Evolutionary conservation across 2,888 invertebrate species (phyloP).

Genomic region (Xestobium rufovillosum): DNA sequence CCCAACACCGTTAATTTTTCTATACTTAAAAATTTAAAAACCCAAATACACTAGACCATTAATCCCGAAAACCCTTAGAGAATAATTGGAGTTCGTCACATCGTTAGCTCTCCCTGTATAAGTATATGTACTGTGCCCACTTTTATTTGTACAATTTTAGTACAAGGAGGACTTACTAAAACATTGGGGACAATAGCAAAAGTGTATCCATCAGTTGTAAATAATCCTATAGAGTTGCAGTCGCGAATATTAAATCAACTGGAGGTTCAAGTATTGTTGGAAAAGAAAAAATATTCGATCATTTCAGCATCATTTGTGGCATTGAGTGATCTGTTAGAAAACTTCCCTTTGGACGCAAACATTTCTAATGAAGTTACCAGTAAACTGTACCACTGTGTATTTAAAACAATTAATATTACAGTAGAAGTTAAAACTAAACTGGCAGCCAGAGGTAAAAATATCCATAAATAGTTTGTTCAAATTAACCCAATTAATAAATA

Average conservation of each 20-base stretch:
- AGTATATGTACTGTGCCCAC: too few species aligned
- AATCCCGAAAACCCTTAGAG: too few species aligned
- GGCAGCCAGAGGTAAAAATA: conserved; percentile 20
- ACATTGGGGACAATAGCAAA: conserved; percentile 32
- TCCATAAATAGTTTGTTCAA: too few species aligned
- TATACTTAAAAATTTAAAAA: too few species aligned
- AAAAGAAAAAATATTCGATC: conserved; percentile 23
- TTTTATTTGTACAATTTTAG: conserved; percentile 28
- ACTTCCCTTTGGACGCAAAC: conserved; percentile 26
- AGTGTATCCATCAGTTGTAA: conserved; percentile 28
- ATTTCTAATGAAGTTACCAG: conserved; percentile 23
- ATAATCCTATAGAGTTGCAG: conserved; percentile 23
- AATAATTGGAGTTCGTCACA: too few species aligned
- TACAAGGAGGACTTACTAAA: conserved; percentile 29
- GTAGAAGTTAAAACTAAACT: conserved; percentile 19
- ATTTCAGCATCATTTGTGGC: conserved; percentile 31
- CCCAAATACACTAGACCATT: too few species aligned
- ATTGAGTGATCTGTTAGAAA: conserved; percentile 30
- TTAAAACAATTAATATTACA: too few species aligned
- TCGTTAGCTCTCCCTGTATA: too few species aligned
- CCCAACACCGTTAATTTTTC: too few species aligned
- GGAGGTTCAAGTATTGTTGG: conserved; percentile 23
- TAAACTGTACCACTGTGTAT: conserved; percentile 25
- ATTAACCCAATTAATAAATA: too few species aligned
- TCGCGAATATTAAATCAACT: conserved; percentile 25